Evolutionary conservation across 2,888 invertebrate genomes (phyloP).

Genomic region (Spialia ferax): DNA sequence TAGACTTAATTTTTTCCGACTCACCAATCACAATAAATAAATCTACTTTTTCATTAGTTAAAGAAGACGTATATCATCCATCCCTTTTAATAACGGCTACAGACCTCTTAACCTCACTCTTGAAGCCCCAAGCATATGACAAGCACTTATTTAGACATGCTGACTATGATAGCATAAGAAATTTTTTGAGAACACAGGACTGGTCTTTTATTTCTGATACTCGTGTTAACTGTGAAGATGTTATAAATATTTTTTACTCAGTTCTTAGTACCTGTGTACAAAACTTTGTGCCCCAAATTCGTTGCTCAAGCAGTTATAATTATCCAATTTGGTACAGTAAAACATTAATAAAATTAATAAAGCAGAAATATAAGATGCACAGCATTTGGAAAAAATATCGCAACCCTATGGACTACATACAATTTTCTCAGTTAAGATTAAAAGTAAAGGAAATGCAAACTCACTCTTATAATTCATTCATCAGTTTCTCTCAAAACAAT

Average conservation of each 20-base stretch:
- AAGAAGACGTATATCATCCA: constrained; percentile 36
- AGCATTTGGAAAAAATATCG: constrained; percentile 7
- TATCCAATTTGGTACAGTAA: constrained; percentile 17
- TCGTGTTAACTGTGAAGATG: neutral
- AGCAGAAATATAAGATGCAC: constrained; percentile 11
- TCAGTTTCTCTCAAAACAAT: neutral
- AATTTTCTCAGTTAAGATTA: constrained; percentile 1
- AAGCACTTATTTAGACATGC: constrained; percentile 4
- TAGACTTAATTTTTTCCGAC: constrained; percentile 15
- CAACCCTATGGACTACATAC: constrained; percentile 10
- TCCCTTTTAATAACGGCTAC: constrained; percentile 25
- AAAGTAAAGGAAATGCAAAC: constrained; percentile 7
- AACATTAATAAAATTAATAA: constrained; percentile 8
- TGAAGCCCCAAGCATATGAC: neutral
- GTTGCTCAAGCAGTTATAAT: neutral
- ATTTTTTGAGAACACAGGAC: neutral
- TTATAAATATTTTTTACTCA: constrained; percentile 11
- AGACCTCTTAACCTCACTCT: neutral
- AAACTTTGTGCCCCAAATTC: neutral
- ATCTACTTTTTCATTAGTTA: neutral
- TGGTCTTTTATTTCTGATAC: constrained; percentile 1
- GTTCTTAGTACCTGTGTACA: neutral
- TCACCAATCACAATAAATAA: neutral
- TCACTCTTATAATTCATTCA: constrained; percentile 2
- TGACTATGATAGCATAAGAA: constrained; percentile 7